Conservation (phyloP, 2,797 vertebrate genomes). For the Gymnothorax reevesii region DNA sequence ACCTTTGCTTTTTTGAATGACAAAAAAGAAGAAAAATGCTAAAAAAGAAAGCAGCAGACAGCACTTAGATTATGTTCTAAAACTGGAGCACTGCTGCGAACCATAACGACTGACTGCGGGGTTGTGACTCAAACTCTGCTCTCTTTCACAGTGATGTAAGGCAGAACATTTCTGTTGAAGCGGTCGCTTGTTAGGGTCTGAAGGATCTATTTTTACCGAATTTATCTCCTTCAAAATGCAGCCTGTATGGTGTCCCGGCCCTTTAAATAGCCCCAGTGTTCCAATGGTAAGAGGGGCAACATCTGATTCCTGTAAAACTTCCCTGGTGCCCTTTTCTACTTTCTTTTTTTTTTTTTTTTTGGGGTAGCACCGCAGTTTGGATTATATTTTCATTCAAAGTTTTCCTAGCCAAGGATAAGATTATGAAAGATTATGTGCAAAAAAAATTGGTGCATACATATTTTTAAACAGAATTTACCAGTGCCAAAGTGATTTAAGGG, state of each 20-base stretch:
- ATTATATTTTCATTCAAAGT: conserved; percentile 34
- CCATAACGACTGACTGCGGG: conserved; percentile 77
- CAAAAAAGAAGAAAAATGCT: conserved; percentile 63
- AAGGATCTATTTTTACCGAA: conserved; percentile 78
- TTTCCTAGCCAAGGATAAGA: conserved; percentile 30
- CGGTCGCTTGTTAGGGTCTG: conserved; percentile 74
- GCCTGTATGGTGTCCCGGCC: conserved; percentile 70
- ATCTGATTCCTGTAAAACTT: conserved; percentile 44
- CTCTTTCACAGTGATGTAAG: conserved; percentile 78
- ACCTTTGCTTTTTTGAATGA: conserved; percentile 59
- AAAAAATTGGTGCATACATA: neutral
- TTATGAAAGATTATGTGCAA: conserved; percentile 23
- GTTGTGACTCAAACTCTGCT: conserved; percentile 71
- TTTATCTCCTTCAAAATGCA: conserved; percentile 72
- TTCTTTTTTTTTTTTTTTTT: conserved; percentile 22
- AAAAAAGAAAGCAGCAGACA: conserved; percentile 76
- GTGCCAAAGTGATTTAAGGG: too few species aligned
- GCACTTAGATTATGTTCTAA: conserved; percentile 79
- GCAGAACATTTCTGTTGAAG: conserved; percentile 78
- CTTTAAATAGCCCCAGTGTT: conserved; percentile 75
- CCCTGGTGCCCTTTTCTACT: conserved; percentile 30
- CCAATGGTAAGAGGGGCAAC: conserved; percentile 55
- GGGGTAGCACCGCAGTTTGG: neutral
- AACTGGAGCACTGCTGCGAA: conserved; percentile 83
- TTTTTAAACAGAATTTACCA: too few species aligned